These are phyloP conservation scores for Seira musarum DNA, from an alignment of 2,888 invertebrate species.

Conservation along the genomic window DNA sequence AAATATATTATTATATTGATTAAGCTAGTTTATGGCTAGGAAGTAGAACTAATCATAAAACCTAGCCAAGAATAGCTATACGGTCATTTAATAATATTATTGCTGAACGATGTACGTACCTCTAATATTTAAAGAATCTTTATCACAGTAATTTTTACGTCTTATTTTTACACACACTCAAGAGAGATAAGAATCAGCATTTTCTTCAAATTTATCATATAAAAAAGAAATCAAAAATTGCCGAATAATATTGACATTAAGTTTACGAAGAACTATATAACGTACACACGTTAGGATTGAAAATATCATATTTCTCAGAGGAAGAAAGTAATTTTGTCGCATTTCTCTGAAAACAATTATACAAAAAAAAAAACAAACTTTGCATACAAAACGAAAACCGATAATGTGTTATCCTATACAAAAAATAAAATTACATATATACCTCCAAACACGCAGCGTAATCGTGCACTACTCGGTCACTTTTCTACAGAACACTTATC, in stretches of 20 bases:
- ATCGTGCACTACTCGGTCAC: constrained; percentile 54
- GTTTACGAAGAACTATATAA: background rate
- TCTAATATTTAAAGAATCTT: constrained; percentile 50
- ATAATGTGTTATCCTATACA: constrained; percentile 43
- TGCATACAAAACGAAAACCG: constrained; percentile 28
- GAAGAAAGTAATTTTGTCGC: constrained; percentile 36
- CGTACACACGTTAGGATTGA: constrained; percentile 43
- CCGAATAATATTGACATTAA: constrained; percentile 17
- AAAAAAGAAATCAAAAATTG: constrained; percentile 33
- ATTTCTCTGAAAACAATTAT: constrained; percentile 47
- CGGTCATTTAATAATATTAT: constrained; percentile 7
- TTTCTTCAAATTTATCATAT: constrained; percentile 47
- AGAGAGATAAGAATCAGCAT: constrained; percentile 46
- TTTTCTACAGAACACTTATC: constrained; percentile 37
- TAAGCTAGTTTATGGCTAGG: background rate
- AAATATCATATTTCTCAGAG: constrained; percentile 41
- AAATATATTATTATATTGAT: background rate
- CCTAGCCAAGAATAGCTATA: constrained; percentile 3
- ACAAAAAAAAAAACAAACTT: constrained; percentile 33
- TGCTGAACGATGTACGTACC: constrained; percentile 55
- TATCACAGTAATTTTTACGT: constrained; percentile 64
- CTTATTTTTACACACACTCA: constrained; percentile 64
- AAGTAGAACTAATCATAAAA: background rate
- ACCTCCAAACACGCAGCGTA: constrained; percentile 29
- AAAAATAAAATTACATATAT: constrained; percentile 31